Base-by-base conservation (phyloP, 2,113 vertebrate genomes). In the Miniopterus natalensis region DNA sequence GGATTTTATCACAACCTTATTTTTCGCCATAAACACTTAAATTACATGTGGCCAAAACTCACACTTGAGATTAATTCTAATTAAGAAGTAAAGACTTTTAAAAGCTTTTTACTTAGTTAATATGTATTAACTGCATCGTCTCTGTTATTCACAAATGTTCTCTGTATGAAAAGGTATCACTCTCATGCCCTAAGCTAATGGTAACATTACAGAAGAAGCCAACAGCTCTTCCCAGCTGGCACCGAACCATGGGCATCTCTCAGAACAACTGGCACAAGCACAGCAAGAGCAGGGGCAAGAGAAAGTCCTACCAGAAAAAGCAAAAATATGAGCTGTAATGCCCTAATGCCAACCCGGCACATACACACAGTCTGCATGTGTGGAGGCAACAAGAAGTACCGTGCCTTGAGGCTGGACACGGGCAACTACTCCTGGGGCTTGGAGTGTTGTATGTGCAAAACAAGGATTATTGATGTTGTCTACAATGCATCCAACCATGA, bases 11-110 rank as follows among this genome's bases (percentile, higher is more conserved):
- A 65, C 20, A 90, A 36, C 1, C 2, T 78, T 70, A 47, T 49
- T 79, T 94, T 90, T 90, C 10, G 42, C 80, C 31, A 53, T 78
- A 63, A 74, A 81, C 81, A 47, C 6, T 89, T 86, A 89, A 90
- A 77, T 90, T 71, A 45, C 2, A 17, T 71, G 73, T 53, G 3
- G 18, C 40, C 9, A 90, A 51, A 92, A 90, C 14, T 84, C 40
- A 49, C 63, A 83, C 84, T 79, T 53, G 3, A 87, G 27, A 84
- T 77, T 68, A 77, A 51, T 85, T 93, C 21, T 88, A 61, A 90
- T 40, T 84, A 59, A 70, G 10, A 42, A 11, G 8, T 73, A 55
- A 90, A 79, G 15, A 42, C 13, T 49, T 83, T 25, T n/a, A 53
- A 95, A 36, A 79, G 5, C 6, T 94, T 90, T 84, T 65, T 45